These are phyloP conservation scores for Latrodectus geometricus DNA, from an alignment of 1,140 invertebrate genomes.

Conservation along the genomic window DNA sequence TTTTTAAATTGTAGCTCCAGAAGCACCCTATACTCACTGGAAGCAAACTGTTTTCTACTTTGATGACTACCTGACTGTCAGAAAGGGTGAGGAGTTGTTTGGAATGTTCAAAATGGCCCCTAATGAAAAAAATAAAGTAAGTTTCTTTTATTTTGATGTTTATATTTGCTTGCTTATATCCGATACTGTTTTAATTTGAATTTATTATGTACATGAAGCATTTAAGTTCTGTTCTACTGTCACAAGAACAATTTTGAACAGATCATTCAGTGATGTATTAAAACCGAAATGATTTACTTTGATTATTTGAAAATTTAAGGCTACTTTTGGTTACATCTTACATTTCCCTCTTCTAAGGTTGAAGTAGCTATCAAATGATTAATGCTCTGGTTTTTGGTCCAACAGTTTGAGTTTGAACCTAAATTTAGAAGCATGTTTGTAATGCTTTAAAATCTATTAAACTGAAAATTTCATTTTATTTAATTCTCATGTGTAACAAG, in stretches of 20 bases:
- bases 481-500: too few species aligned
- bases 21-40: slow-evolving; percentile 98
- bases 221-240: not conserved
- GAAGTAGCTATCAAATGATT: too few species aligned
- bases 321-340: too few species aligned
- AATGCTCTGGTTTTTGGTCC: too few species aligned
- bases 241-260: not conserved
- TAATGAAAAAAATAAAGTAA: slow-evolving; percentile 90
- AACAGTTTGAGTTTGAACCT: too few species aligned
- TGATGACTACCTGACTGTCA: slow-evolving; percentile 86
- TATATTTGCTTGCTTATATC: not conserved
- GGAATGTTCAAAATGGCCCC: slow-evolving; percentile 94
- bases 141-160: not conserved
- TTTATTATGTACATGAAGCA: slow-evolving; percentile 9
- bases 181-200: not conserved
- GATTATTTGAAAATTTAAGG: too few species aligned
- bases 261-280: not conserved
- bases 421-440: too few species aligned
- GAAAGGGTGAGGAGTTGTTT: slow-evolving; percentile 85
- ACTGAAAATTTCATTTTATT: too few species aligned
- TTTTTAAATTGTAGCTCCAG: slow-evolving; percentile 77
- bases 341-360: too few species aligned
- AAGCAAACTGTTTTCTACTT: slow-evolving; percentile 99
- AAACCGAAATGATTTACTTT: too few species aligned
- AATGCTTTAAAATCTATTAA: too few species aligned